Base-by-base conservation (phyloP, 1,140 invertebrate species). In the Phymastichus coffea region DNA sequence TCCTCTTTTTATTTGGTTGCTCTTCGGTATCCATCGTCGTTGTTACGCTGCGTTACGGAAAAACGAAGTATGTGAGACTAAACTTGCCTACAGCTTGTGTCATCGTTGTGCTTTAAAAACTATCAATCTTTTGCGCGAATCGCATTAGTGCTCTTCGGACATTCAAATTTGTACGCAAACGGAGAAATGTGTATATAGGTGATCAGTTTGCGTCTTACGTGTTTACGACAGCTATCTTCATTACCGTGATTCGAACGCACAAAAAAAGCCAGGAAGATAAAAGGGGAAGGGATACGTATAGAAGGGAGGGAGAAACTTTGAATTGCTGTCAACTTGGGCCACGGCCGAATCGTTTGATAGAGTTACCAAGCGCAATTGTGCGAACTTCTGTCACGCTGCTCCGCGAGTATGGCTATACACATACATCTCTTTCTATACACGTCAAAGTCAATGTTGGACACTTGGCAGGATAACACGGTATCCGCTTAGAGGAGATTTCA, bases 271-370 rank as follows among this genome's bases (percentile, higher is more conserved):
- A n/a, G n/a, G n/a, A n/a, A n/a, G n/a, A 40, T 49, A 17, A 40
- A 33, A n/a, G 22, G 19, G 44, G 30, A 46, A 22, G 60, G 25
- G 25, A 62, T 47, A 52, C 40, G 55, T 23, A 44, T 26, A 35
- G 20, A 57, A 37, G 10, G 40, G n/a, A 58, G 56, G 61, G 53
- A 64, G 64, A 63, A 26, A 69, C 61, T 72, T 68, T 78, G 72
- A 73, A 77, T 76, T 75, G 72, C 70, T 72, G 73, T 78, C 67
- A 78, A 79, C 69, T 73, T 72, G 63, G 74, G 73, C 71, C 76
- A 77, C 61, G 77, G 77, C 66, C 77, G 69, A 69, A 77, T 78
- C 73, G 68, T 71, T 79, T 77, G 69, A 75, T 37, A 48, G 67
- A 33, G 28, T 33, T 33, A 12, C 28, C 12, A 33, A 33, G 28